Evolutionary conservation across 2,888 invertebrate species (phyloP), one percentile per base, ranked within the genome.

Genomic region (Parascotia fuliginaria): DNA sequence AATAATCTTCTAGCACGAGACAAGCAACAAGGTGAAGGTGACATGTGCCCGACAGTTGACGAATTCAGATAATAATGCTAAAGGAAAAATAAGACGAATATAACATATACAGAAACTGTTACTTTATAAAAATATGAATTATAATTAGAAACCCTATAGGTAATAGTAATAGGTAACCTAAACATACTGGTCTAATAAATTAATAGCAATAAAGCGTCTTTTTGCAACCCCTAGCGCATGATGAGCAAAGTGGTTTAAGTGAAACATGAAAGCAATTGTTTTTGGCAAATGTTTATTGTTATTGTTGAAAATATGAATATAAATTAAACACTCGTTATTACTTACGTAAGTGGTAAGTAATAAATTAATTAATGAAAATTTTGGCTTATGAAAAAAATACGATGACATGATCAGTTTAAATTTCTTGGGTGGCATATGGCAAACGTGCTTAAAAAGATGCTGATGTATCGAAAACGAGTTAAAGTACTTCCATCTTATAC

Each of bases 391-490:
- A 59, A 49, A 48, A 52, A 51, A 58, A 53, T 43, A 28, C 19
- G 39, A 65, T 65, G 59, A 61, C 65, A 60, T 44, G 48, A 46
- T 54, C 51, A 56, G 65, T 66, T 70, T 68, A 65, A 64, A 68
- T 73, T 72, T 74, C 59, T 59, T 62, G 45, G 56, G 74, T 72
- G 69, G 69, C 81, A 75, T 77, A 76, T 81, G 80, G 75, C 57
- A 72, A 73, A 72, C 75, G 77, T 44, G 62, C 38, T 46, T 24
- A 24, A 52, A 52, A 56, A 46, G 22, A 58, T 69, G 55, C 49
- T 65, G 60, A 63, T 45, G 55, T 69, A 51, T 57, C 57, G 45
- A 32, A 3, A n/a, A 19, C 45, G 56, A 49, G 13, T 28, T 38
- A 41, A 61, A 58, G 40, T 11, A 27, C 29, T 48, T 29, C 40